These are phyloP conservation scores for Acrobasis repandana DNA, from an alignment of 2,888 invertebrate species.

Conservation along the genomic window DNA sequence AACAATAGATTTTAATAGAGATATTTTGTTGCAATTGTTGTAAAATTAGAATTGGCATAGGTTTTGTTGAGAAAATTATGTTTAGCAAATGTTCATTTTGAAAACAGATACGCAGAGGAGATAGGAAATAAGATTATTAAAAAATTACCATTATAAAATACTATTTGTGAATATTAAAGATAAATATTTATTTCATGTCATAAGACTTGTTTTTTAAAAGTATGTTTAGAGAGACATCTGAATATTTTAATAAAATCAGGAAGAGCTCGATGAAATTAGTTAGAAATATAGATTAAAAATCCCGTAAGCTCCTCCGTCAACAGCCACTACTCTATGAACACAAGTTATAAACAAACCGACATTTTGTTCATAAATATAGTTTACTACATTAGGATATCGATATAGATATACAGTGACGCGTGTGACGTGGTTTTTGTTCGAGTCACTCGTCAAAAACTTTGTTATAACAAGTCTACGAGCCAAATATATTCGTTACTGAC, in stretches of 20 bases:
- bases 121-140: neutral
- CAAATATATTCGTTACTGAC: neutral
- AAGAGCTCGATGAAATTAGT: neutral
- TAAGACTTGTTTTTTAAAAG: neutral
- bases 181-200: neutral
- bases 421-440: conserved; percentile 5
- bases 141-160: neutral
- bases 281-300: conserved; percentile 11
- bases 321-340: conserved; percentile 31
- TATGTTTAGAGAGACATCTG: neutral
- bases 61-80: too few species aligned
- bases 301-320: conserved; percentile 26
- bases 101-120: neutral
- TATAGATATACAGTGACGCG: neutral
- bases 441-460: conserved; percentile 2
- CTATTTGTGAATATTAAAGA: neutral
- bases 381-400: conserved; percentile 5
- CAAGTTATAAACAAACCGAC: conserved; percentile 30
- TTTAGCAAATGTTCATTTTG: too few species aligned
- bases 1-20: too few species aligned
- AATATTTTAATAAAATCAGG: neutral
- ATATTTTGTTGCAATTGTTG: too few species aligned
- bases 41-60: too few species aligned
- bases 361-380: conserved; percentile 30
- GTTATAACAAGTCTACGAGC: neutral